phyloP scores from a whole-genome alignment of 2,113 vertebrate genomes.

The Leucosticte australis region DNA sequence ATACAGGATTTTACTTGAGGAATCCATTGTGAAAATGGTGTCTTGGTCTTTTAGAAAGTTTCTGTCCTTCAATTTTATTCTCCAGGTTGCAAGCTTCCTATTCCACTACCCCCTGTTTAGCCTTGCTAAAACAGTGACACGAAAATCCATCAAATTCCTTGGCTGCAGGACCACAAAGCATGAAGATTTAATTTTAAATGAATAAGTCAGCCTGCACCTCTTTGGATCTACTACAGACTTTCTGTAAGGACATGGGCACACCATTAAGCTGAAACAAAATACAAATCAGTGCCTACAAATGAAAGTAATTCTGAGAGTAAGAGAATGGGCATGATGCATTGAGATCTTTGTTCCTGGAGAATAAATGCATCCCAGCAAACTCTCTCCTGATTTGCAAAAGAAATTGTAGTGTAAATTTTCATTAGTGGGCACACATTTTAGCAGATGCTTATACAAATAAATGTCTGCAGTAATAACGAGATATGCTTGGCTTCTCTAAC shows the following conservation, averaged over 20 bases:
- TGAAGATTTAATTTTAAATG: background rate
- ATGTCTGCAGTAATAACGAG: background rate
- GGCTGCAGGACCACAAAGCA: background rate
- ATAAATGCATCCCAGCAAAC: background rate
- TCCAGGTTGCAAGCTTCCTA: background rate
- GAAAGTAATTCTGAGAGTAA: background rate
- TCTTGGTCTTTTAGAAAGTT: background rate
- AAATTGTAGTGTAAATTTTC: background rate
- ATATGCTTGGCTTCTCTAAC: background rate
- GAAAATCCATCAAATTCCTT: background rate
- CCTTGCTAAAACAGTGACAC: background rate
- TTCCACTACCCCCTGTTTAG: background rate
- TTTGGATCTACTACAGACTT: background rate
- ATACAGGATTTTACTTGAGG: background rate
- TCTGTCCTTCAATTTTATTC: background rate
- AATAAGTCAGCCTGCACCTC: background rate
- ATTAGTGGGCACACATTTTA: background rate
- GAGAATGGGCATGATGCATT: background rate
- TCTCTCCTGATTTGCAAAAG: background rate
- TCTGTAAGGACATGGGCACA: background rate
- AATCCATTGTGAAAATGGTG: background rate
- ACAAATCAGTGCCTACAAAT: background rate
- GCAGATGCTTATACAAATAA: background rate
- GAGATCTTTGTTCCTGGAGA: background rate
- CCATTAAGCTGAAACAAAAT: background rate